Conservation (phyloP, 1,140 invertebrate species). For the Drosophila obscura region DNA sequence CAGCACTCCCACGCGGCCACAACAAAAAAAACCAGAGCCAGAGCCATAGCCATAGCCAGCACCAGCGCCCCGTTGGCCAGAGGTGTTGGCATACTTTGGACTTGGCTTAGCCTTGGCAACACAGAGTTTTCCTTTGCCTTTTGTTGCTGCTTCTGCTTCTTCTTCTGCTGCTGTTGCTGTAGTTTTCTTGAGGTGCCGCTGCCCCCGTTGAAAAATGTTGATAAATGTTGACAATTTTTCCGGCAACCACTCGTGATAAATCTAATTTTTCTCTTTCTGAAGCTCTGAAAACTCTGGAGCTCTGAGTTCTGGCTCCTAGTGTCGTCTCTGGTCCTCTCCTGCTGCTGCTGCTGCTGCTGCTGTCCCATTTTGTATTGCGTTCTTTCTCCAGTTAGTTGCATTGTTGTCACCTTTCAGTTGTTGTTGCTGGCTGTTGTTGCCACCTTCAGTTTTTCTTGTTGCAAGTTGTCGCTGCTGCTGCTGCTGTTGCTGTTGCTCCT, state of each 20-base stretch:
- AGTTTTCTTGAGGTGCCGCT: constrained; percentile 62
- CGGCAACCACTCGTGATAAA: constrained; percentile 83
- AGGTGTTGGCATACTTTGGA: constrained; percentile 64
- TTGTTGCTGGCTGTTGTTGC: constrained; percentile 18
- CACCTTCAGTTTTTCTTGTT: too few relatives aligned
- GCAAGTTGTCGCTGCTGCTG: constrained; percentile 44
- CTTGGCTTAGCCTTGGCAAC: constrained; percentile 57
- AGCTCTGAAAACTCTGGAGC: constrained; percentile 16
- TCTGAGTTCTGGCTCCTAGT: too few relatives aligned
- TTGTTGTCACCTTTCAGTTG: constrained; percentile 59
- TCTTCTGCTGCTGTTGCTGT: constrained; percentile 24
- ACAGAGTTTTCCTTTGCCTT: constrained; percentile 32
- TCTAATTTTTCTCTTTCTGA: constrained; percentile 77
- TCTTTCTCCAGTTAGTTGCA: constrained; percentile 54
- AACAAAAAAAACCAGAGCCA: not conserved
- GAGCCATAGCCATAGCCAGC: not conserved
- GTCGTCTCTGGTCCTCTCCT: too few relatives aligned
- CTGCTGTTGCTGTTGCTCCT: constrained; percentile 39
- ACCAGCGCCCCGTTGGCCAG: constrained; percentile 21
- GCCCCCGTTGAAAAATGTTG: constrained; percentile 78
- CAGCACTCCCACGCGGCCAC: constrained; percentile 36
- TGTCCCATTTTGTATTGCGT: not conserved
- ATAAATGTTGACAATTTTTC: constrained; percentile 83
- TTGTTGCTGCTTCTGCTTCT: constrained; percentile 28
- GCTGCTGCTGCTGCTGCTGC: too few relatives aligned